phyloP scores from a whole-genome alignment of 2,888 invertebrate genomes.

The Pegoplata infirma region DNA sequence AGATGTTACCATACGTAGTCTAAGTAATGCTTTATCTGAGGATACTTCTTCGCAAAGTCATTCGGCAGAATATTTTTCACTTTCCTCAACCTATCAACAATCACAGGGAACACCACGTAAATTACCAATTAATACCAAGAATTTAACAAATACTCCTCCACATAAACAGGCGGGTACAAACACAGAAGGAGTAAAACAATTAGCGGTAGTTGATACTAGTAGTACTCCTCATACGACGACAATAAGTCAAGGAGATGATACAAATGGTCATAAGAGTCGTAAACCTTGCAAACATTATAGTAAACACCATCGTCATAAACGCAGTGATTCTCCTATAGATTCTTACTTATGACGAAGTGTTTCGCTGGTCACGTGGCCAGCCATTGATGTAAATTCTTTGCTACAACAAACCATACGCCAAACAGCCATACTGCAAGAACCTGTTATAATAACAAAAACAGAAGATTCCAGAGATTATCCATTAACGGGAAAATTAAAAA shows the following conservation, averaged over 20 bases:
- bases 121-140: constrained; percentile 33
- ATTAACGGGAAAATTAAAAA: constrained; percentile 27
- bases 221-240: neutral
- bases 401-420: constrained; percentile 77
- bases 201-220: constrained; percentile 9
- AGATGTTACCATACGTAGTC: constrained; percentile 70
- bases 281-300: constrained; percentile 69
- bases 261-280: constrained; percentile 39
- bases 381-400: constrained; percentile 77
- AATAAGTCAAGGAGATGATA: constrained; percentile 18
- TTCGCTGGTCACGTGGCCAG: constrained; percentile 79
- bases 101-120: constrained; percentile 62
- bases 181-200: too few relatives aligned
- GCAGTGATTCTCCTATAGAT: constrained; percentile 69
- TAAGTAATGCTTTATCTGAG: constrained; percentile 67
- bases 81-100: constrained; percentile 70
- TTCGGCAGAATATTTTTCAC: constrained; percentile 75
- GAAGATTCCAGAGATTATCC: constrained; percentile 23
- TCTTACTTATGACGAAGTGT: constrained; percentile 78
- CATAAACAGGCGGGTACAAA: neutral
- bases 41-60: constrained; percentile 74
- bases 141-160: neutral
- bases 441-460: constrained; percentile 62
- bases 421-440: constrained; percentile 74
- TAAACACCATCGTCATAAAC: constrained; percentile 74